These are phyloP conservation scores for Pollicipes pollicipes DNA, from an alignment of 1,140 invertebrate genomes.

Conservation along the genomic window DNA sequence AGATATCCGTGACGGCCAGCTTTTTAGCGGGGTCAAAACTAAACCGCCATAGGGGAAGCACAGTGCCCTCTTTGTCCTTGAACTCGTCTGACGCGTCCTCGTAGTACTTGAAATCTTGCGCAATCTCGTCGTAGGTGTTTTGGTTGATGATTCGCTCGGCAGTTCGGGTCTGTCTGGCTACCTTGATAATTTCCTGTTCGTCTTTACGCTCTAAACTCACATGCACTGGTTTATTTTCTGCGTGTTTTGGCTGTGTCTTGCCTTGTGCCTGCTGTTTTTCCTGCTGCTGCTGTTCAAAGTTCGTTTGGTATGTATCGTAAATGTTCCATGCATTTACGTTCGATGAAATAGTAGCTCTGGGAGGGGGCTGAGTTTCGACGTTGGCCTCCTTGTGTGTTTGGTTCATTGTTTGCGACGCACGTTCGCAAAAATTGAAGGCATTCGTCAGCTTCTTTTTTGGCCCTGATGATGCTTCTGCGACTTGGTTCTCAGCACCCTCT, in stretches of 20 bases:
- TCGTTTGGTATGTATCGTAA: background rate
- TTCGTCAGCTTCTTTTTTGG: background rate
- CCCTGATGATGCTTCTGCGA: no score
- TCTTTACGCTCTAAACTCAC: background rate
- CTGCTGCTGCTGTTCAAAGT: background rate
- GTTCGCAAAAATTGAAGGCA: background rate
- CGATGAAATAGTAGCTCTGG: background rate
- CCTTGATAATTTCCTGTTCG: background rate
- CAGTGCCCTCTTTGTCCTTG: background rate
- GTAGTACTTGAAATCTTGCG: constrained; percentile 2
- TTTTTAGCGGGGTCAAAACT: background rate
- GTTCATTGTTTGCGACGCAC: background rate
- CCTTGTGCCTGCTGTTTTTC: background rate
- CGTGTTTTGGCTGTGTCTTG: background rate
- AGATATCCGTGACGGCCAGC: background rate
- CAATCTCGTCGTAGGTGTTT: background rate
- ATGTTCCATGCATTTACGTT: background rate
- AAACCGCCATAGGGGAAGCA: background rate
- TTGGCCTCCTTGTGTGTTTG: background rate
- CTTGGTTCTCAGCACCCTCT: no score
- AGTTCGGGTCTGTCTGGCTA: background rate
- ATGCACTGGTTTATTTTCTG: background rate
- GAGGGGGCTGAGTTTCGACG: background rate
- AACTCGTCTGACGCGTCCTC: background rate
- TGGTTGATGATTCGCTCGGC: background rate